Evolutionary conservation across 2,888 invertebrate species (phyloP), one percentile per base, ranked within the genome.

Genomic region (Metallyticus violacea): DNA sequence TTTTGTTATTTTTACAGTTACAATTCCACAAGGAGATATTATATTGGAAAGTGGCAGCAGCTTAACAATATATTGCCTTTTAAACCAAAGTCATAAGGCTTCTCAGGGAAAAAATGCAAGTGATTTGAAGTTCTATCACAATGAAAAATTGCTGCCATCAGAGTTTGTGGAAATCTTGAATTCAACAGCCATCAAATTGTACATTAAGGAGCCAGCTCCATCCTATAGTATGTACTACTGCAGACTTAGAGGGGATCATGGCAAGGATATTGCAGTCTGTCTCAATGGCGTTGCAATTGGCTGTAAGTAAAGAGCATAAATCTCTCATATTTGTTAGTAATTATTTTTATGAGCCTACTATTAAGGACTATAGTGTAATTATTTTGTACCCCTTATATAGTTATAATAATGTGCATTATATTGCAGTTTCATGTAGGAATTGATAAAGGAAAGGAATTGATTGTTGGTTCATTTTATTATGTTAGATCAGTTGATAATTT

Each of bases 1-100:
- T 30, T 25, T 25, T 62, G 7, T 29, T 80, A 4, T 84, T 76
- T 85, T 92, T 88, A 9, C 88, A 91, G 91, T 89, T 79, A 92
- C 93, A 27, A 90, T 92, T 86, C 95, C 95, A 26, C 91, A 91
- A 87, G 94, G 94, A 86, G 94, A 93, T 89, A 93, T 95, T 87
- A 91, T 92, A 85, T 90, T 96, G 85, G 92, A 92, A 88, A 93
- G 94, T 90, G 95, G 96, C 1, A 90, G 93, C 27, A 93, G 95
- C 2, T 91, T 96, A 89, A 93, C 94, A 90, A 93, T 96, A 89
- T 93, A 92, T 87, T 96, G 96, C 91, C 92, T 94, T 87, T 92
- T 95, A 81, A 92, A 93, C 89, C 92, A 93, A 88, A 91, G 92
- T 81, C 91, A 92, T 87, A 90, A 91, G 0, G 91, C 92, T 27